A percentile compares a stretch with the other conserved stretches of the same genome.
Conservation (phyloP, 2,113 vertebrate genomes). For the Isurus oxyrinchus region DNA sequence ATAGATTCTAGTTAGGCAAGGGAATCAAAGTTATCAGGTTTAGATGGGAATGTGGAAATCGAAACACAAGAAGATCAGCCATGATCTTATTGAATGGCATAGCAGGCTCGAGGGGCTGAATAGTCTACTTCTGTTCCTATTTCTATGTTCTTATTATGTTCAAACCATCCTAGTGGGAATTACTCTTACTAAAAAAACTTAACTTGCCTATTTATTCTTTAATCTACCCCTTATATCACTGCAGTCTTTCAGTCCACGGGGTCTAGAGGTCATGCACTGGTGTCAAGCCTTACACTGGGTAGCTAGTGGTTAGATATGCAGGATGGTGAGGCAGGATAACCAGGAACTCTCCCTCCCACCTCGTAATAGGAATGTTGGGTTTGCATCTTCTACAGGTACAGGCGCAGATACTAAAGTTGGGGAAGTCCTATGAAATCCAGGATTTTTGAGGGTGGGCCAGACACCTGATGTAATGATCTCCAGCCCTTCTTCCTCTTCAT, state of each 20-base stretch:
- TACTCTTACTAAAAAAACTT: background rate
- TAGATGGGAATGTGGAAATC: too few species aligned
- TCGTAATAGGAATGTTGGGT: background rate
- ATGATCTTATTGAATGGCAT: too few species aligned
- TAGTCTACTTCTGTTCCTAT: too few species aligned
- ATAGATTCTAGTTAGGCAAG: too few species aligned
- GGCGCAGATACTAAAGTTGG: background rate
- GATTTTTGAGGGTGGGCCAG: background rate
- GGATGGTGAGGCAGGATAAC: background rate
- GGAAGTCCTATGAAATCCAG: background rate
- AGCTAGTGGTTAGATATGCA: background rate
- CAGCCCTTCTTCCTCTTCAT: background rate
- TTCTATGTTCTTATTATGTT: background rate
- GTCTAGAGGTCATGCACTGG: background rate
- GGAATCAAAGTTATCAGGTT: too few species aligned
- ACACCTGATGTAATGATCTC: background rate
- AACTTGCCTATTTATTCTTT: background rate
- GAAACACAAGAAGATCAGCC: too few species aligned
- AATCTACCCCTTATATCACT: background rate
- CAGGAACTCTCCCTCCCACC: background rate
- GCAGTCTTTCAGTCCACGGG: background rate
- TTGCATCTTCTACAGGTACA: background rate
- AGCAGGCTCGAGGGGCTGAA: too few species aligned
- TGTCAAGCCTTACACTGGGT: background rate
- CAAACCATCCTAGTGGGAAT: background rate